Percentiles rank a stretch among this genome's conserved stretches.
phyloP scores from a whole-genome alignment of 2,797 vertebrate species.

The Perodicticus potto region DNA sequence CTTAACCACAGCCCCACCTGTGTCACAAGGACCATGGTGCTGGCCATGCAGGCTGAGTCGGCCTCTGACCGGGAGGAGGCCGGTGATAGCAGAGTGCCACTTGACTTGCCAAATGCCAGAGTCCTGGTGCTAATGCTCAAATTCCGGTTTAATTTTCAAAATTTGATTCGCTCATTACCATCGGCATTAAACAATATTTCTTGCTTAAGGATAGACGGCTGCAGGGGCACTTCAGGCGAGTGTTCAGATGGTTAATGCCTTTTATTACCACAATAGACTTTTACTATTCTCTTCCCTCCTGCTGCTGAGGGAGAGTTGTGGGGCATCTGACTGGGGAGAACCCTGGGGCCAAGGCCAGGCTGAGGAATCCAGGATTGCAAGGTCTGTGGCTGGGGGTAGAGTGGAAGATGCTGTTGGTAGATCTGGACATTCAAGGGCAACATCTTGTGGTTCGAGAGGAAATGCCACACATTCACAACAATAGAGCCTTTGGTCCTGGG shows the following conservation, averaged over 20 bases:
- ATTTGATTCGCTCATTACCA: slow-evolving; percentile 87
- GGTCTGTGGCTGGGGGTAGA: neutral
- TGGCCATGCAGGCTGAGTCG: neutral
- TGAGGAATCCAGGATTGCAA: neutral
- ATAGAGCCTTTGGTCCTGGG: neutral
- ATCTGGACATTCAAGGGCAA: neutral
- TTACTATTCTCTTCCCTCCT: slow-evolving; percentile 87
- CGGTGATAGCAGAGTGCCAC: neutral
- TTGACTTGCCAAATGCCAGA: slow-evolving; percentile 77
- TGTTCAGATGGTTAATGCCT: slow-evolving; percentile 88
- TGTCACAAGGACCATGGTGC: neutral
- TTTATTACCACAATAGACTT: slow-evolving; percentile 88
- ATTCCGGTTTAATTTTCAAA: slow-evolving; percentile 89
- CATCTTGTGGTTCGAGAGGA: neutral
- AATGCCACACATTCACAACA: neutral
- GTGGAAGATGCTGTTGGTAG: neutral
- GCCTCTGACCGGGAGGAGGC: neutral
- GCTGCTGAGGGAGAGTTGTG: slow-evolving; percentile 73
- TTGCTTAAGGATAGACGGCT: slow-evolving; percentile 89
- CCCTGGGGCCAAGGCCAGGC: neutral
- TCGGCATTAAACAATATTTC: slow-evolving; percentile 89
- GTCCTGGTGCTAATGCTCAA: slow-evolving; percentile 86
- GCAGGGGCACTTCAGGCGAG: slow-evolving; percentile 85
- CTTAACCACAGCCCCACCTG: neutral
- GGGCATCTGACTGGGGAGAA: neutral